Evolutionary conservation across 2,888 invertebrate species (phyloP).

Genomic region (Platycheirus rosarum): DNA sequence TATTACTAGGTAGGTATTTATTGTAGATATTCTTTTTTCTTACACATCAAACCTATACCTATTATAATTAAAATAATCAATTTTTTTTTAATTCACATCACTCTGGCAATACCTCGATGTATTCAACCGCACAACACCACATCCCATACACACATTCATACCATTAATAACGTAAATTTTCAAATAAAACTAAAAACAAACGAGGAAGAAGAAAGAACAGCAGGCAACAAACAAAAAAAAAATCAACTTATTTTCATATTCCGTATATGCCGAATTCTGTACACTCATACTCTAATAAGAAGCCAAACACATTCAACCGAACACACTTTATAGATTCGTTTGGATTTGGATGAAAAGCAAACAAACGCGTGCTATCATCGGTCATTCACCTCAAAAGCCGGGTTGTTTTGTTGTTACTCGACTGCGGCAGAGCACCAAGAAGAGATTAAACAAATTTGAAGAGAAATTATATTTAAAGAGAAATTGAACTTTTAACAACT

Average conservation of each 20-base stretch:
- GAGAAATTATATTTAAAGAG: slow-evolving; percentile 36
- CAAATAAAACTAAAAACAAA: slow-evolving; percentile 55
- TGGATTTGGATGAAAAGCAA: slow-evolving; percentile 53
- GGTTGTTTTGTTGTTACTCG: slow-evolving; percentile 72
- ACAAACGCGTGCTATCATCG: slow-evolving; percentile 74
- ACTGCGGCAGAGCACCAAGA: slow-evolving; percentile 37
- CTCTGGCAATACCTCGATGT: too few species aligned
- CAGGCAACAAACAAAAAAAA: slow-evolving; percentile 3
- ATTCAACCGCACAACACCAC: too few species aligned
- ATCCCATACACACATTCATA: too few species aligned
- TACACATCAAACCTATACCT: too few species aligned
- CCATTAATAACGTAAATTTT: too few species aligned
- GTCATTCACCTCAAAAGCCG: slow-evolving; percentile 74
- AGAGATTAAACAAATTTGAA: slow-evolving; percentile 17
- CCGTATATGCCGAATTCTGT: slow-evolving; percentile 64
- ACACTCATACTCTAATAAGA: slow-evolving; percentile 42
- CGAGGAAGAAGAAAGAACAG: slow-evolving; percentile 45
- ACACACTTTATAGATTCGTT: slow-evolving; percentile 5
- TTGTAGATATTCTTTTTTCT: too few species aligned
- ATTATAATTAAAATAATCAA: too few species aligned
- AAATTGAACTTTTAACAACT: too few species aligned
- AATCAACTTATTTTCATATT: slow-evolving; percentile 56
- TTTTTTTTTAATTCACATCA: too few species aligned
- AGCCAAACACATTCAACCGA: slow-evolving; percentile 1
- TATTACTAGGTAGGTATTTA: too few species aligned